Base-by-base conservation (phyloP, 2,113 vertebrate genomes). In the Machaerirhynchus nigripectus region DNA sequence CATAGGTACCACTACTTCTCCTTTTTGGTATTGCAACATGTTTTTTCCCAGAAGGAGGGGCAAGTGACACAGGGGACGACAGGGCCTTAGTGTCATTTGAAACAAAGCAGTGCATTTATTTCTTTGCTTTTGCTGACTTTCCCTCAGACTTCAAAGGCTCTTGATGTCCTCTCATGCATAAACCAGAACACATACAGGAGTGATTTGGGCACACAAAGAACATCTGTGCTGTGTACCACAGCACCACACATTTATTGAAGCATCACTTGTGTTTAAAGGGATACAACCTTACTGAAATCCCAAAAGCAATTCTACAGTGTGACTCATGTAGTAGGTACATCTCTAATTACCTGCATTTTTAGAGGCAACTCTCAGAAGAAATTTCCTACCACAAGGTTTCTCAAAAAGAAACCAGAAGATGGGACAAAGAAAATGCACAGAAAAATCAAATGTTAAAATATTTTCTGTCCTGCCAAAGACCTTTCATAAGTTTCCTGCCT, bases 141-240 rank as follows among this genome's bases (percentile, higher is more conserved):
- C 53, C 50, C 55, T 79, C 55, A 63, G 63, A 88, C n/a, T 88
- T 92, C 49, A 65, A 8, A 77, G 50, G 50, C n/a, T 67, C 31
- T n/a, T 69, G 50, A 74, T 84, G 75, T 46, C 57, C 75, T 65
- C 35, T 90, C 93, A 92, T 69, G 88, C 84, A 75, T 89, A 84
- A 93, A 90, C 4, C 67, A 93, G 85, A 85, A 79, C 78, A 84
- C 5, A 0, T 56, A 70, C 30, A 90, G 59, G 55, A 80, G n/a
- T 28, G 59, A 77, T 84, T 0, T 57, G 40, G 79, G 86, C 91
- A 87, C 80, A 78, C 44, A 70, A 19, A 67, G 16, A 93, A 89
- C 89, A 96, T 86, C 91, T 90, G 84, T 84, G 93, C 89, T 90
- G 52, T 74, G 35, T 67, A 63, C 27, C 26, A 52, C 50, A 90